phyloP scores from a whole-genome alignment of 2,888 invertebrate species.

The Elegia similella region DNA sequence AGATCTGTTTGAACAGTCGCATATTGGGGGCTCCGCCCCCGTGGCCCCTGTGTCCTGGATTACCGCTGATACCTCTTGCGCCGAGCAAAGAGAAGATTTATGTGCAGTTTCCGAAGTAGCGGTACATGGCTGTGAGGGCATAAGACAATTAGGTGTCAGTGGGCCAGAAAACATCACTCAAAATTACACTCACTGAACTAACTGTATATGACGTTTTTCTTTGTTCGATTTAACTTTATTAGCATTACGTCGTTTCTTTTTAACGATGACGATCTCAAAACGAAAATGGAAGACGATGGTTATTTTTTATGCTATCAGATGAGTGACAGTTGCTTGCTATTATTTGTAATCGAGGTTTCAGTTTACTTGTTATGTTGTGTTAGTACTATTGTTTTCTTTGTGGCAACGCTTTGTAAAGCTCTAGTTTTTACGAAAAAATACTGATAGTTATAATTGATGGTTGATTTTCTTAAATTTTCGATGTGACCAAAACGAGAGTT shows the following conservation, averaged over 20 bases:
- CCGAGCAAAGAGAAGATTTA: conserved; percentile 22
- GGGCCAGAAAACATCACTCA: conserved; percentile 59
- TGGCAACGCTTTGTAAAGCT: too few relatives aligned
- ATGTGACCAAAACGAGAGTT: too few relatives aligned
- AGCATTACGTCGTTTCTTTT: background rate
- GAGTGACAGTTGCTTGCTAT: too few relatives aligned
- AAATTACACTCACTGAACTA: conserved; percentile 43
- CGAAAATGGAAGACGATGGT: too few relatives aligned
- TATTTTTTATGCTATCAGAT: too few relatives aligned
- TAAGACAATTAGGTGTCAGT: conserved; percentile 70
- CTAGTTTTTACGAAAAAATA: too few relatives aligned
- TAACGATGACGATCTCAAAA: too few relatives aligned
- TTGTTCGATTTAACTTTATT: background rate
- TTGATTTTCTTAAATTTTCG: too few relatives aligned
- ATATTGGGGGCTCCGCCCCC: conserved; percentile 7
- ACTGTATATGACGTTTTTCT: conserved; percentile 52
- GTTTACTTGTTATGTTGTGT: too few relatives aligned
- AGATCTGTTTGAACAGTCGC: conserved; percentile 18
- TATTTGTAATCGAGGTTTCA: too few relatives aligned
- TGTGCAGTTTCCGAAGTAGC: conserved; percentile 43
- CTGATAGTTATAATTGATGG: too few relatives aligned
- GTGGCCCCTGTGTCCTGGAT: conserved; percentile 4
- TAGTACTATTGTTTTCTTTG: too few relatives aligned
- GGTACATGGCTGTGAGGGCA: conserved; percentile 53
- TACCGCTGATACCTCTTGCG: background rate